Conservation (phyloP, 2,888 invertebrate genomes). For the Neoscelio sp. region DNA sequence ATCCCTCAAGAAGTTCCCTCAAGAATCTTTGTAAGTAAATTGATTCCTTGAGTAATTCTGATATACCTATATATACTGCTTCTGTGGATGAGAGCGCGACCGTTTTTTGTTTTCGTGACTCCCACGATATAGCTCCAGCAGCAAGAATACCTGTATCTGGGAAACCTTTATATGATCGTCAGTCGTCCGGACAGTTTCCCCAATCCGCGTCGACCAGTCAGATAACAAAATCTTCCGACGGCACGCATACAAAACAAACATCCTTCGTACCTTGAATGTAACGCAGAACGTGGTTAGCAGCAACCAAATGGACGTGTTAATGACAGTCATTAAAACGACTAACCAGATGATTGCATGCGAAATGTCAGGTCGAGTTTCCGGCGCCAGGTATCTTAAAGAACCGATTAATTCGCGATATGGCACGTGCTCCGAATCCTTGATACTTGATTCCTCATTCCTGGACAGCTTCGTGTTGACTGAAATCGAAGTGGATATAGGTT, state of each 20-base stretch:
- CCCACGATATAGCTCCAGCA: conserved; percentile 2
- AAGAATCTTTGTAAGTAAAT: neutral
- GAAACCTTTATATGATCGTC: conserved; percentile 3
- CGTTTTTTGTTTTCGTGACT: conserved; percentile 7
- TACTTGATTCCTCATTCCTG: neutral
- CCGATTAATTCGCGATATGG: conserved; percentile 16
- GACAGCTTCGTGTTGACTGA: neutral
- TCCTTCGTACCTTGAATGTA: conserved; percentile 2
- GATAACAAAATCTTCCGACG: neutral
- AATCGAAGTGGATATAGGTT: conserved; percentile 1
- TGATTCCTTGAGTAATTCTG: neutral
- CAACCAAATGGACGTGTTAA: neutral
- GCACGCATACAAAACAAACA: neutral
- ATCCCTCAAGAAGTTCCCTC: neutral
- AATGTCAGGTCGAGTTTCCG: conserved; percentile 12
- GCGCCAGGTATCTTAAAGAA: conserved; percentile 10
- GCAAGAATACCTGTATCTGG: neutral
- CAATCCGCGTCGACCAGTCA: conserved; percentile 8
- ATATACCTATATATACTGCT: conserved; percentile 2
- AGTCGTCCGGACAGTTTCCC: conserved; percentile 1
- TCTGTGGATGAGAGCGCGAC: conserved; percentile 15
- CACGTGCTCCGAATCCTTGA: neutral
- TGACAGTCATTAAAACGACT: conserved; percentile 14
- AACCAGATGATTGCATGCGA: conserved; percentile 1
- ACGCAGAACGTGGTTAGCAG: conserved; percentile 2